Percentiles rank a stretch among this genome's conserved stretches.
These are phyloP conservation scores for Holacanthus passer DNA, from an alignment of 2,113 vertebrate genomes.

Conservation along the genomic window DNA sequence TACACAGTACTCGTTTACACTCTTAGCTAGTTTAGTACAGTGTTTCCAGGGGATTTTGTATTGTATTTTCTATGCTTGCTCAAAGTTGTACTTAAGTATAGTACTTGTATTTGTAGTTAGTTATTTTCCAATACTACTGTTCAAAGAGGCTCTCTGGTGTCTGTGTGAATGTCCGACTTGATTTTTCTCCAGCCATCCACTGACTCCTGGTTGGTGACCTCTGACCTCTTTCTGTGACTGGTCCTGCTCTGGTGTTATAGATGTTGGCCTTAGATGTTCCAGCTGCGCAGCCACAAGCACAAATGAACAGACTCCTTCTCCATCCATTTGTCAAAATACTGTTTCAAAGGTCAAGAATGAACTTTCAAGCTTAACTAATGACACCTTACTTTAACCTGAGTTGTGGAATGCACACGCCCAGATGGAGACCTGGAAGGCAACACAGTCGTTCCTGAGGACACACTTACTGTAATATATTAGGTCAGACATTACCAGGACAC, in stretches of 20 bases:
- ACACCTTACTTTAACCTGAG: not conserved
- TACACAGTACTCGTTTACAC: too few relatives aligned
- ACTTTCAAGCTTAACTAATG: not conserved
- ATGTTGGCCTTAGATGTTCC: not conserved
- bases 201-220: not conserved
- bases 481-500: conserved; percentile 17
- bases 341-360: not conserved
- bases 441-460: not conserved
- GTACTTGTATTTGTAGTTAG: not conserved
- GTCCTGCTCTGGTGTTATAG: not conserved
- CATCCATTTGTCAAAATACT: not conserved
- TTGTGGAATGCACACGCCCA: too few relatives aligned
- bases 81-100: not conserved
- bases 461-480: not conserved
- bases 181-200: too few relatives aligned
- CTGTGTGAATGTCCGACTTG: too few relatives aligned
- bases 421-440: not conserved
- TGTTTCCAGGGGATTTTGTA: too few relatives aligned
- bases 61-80: too few relatives aligned
- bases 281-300: too few relatives aligned
- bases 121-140: not conserved
- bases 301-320: not conserved
- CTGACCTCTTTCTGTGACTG: not conserved
- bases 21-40: too few relatives aligned
- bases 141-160: not conserved